A percentile compares a stretch with the other conserved stretches of the same genome.
phyloP scores from a whole-genome alignment of 35 echinoderm and acorn worm genomes.

The Diadema setosum region DNA sequence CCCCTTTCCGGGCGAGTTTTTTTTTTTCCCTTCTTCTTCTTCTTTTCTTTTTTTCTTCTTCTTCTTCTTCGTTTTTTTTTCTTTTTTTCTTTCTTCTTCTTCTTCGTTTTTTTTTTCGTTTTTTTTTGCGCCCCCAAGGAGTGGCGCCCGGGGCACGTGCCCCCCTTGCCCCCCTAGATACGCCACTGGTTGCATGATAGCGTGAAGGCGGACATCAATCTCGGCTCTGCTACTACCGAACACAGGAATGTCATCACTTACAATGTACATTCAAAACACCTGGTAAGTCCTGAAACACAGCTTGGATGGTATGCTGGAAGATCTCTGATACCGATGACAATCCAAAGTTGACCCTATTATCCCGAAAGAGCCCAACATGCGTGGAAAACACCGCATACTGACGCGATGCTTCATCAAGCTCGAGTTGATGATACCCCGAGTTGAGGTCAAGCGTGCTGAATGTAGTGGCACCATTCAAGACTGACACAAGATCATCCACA shows the following conservation, averaged over 20 bases:
- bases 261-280: constrained; percentile 51
- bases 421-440: constrained; percentile 36
- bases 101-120: too few relatives aligned
- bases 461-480: constrained; percentile 21
- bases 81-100: too few relatives aligned
- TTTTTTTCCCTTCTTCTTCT: too few relatives aligned
- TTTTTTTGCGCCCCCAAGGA: too few relatives aligned
- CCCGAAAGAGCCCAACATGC: constrained; percentile 44
- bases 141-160: too few relatives aligned
- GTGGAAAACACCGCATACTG: constrained; percentile 25
- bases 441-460: constrained; percentile 54
- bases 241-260: constrained; percentile 66
- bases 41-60: too few relatives aligned
- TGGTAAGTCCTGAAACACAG: background rate
- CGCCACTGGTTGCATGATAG: too few relatives aligned
- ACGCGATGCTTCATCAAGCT: background rate
- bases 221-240: background rate
- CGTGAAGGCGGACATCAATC: constrained; percentile 2
- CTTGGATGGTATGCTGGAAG: background rate
- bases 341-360: constrained; percentile 39
- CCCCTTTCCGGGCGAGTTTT: too few relatives aligned
- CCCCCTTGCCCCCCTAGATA: too few relatives aligned
- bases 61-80: too few relatives aligned
- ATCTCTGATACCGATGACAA: constrained; percentile 27
- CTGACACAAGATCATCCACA: background rate